These are phyloP conservation scores for Ceyx margarethae DNA, from an alignment of 2,113 vertebrate species.

Conservation along the genomic window DNA sequence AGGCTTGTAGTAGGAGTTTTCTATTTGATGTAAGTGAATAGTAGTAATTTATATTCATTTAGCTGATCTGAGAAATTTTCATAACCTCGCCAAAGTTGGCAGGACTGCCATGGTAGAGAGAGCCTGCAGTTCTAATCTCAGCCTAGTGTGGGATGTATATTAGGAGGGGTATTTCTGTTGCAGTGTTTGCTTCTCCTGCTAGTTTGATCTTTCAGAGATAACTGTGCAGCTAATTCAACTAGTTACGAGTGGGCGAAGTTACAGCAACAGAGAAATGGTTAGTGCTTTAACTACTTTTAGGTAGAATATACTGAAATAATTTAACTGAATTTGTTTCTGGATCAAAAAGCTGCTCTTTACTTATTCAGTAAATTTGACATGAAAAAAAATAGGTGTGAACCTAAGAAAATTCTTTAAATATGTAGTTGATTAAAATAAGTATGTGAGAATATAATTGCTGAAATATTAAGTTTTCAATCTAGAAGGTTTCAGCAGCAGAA, in stretches of 20 bases:
- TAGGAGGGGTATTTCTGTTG: background rate
- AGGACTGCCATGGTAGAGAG: background rate
- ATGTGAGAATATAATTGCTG: background rate
- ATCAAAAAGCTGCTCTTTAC: background rate
- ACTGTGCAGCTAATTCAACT: background rate
- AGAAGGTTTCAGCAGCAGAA: background rate
- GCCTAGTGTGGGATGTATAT: background rate
- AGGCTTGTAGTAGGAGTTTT: background rate
- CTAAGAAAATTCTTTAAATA: background rate
- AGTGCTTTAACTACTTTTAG: background rate
- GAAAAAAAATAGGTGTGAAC: background rate
- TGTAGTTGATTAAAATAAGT: background rate
- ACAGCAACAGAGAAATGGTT: background rate
- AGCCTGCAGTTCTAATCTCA: constrained; percentile 19
- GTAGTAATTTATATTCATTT: background rate
- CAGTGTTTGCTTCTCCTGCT: background rate
- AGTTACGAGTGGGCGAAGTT: background rate
- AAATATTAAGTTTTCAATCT: background rate
- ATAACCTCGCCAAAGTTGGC: constrained; percentile 35
- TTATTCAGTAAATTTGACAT: background rate
- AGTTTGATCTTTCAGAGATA: background rate
- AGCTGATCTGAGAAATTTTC: constrained; percentile 32
- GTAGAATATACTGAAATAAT: background rate
- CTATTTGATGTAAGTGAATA: background rate
- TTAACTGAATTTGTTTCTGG: background rate